Evolutionary conservation across 35 echinoderm and acorn worm genomes (phyloP).

Genomic region (Eucidaris tribuloides): DNA sequence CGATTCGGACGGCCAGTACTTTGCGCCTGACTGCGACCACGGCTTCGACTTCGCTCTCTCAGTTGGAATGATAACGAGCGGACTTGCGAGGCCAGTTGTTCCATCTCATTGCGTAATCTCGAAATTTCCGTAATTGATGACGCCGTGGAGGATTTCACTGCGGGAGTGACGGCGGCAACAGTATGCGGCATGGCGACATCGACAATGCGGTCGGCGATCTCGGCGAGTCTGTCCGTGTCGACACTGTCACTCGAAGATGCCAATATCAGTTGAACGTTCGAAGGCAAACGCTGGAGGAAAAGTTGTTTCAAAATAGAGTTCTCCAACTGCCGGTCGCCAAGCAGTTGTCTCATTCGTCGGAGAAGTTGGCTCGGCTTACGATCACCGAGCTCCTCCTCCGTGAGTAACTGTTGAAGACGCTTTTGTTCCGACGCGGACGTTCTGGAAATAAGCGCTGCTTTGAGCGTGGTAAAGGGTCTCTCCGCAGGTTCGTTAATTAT

Average conservation of each 20-base stretch:
- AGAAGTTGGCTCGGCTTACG: slow-evolving; percentile 51
- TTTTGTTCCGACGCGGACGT: slow-evolving; percentile 44
- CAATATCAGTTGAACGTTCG: slow-evolving; percentile 47
- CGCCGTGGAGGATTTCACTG: neutral
- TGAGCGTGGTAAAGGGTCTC: slow-evolving; percentile 9
- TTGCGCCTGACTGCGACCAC: neutral
- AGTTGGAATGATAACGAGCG: neutral
- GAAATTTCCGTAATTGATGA: neutral
- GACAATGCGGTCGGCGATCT: slow-evolving; percentile 8
- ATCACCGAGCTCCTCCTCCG: slow-evolving; percentile 40
- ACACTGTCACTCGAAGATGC: slow-evolving; percentile 22
- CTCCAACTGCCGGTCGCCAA: slow-evolving; percentile 38
- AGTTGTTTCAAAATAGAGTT: slow-evolving; percentile 34
- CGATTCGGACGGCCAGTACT: too few species aligned
- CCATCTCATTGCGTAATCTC: neutral
- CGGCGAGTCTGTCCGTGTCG: neutral
- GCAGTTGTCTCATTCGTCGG: slow-evolving; percentile 32
- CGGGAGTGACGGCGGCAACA: neutral
- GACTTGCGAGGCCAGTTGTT: neutral
- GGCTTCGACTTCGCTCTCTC: neutral
- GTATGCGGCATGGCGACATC: neutral
- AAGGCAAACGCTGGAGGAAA: slow-evolving; percentile 47
- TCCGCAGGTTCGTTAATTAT: slow-evolving; percentile 3
- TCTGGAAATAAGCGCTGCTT: slow-evolving; percentile 28
- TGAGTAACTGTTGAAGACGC: slow-evolving; percentile 31